phyloP scores from a whole-genome alignment of 2,888 invertebrate genomes.

The Apamea sordens region DNA sequence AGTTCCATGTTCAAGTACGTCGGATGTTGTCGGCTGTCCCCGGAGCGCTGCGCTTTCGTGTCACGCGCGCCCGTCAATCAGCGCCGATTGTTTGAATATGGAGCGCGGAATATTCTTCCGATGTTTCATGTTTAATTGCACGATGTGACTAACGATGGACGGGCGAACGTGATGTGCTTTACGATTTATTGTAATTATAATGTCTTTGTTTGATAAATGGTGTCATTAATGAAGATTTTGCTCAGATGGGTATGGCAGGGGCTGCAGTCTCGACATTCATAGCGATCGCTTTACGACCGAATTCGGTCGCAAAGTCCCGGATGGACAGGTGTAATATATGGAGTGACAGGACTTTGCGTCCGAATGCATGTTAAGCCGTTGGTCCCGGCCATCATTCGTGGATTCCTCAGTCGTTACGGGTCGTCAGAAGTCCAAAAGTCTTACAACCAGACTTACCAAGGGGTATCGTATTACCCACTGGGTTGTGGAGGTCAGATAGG shows the following conservation, averaged over 20 bases:
- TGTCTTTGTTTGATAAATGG: slow-evolving; percentile 25
- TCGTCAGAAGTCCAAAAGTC: not conserved
- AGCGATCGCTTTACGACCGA: too few species aligned
- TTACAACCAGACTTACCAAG: not conserved
- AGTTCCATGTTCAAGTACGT: slow-evolving; percentile 51
- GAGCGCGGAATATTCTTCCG: slow-evolving; percentile 54
- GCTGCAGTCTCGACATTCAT: too few species aligned
- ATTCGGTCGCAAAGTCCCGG: too few species aligned
- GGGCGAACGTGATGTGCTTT: slow-evolving; percentile 44
- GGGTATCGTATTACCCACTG: not conserved
- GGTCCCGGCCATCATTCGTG: not conserved
- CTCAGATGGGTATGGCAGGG: not conserved
- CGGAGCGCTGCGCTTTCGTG: slow-evolving; percentile 47
- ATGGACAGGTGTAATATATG: too few species aligned
- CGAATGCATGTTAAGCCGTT: too few species aligned
- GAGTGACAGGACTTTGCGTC: too few species aligned
- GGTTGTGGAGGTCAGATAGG: not conserved
- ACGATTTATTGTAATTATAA: slow-evolving; percentile 32
- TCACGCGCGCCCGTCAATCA: slow-evolving; percentile 64
- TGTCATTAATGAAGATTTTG: slow-evolving; percentile 6
- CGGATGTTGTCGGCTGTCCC: slow-evolving; percentile 54
- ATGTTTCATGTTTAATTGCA: slow-evolving; percentile 59
- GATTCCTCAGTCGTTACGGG: not conserved
- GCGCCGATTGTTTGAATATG: slow-evolving; percentile 59
- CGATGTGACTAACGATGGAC: slow-evolving; percentile 39